These are phyloP conservation scores for Megathymus violae DNA, from an alignment of 1,140 invertebrate species.

Conservation along the genomic window DNA sequence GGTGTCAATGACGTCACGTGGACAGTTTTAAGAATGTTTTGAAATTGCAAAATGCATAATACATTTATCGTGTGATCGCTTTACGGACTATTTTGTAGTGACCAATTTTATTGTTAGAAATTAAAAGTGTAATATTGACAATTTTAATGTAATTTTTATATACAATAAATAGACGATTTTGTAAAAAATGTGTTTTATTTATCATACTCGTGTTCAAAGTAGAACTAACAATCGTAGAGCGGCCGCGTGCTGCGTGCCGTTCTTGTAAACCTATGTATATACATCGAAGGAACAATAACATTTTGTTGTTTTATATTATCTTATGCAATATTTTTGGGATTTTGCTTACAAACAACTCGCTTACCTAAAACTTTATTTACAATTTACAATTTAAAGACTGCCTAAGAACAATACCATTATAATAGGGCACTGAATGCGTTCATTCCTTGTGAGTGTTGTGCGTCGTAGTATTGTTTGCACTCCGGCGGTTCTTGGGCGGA, in stretches of 20 bases:
- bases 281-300: conserved; percentile 35
- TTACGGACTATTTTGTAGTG: conserved; percentile 81
- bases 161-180: conserved; percentile 83
- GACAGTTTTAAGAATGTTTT: conserved; percentile 53
- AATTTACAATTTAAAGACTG: conserved; percentile 56
- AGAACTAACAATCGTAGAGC: conserved; percentile 35
- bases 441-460: conserved; percentile 57
- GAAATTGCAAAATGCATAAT: conserved; percentile 68
- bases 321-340: conserved; percentile 34
- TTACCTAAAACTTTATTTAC: conserved; percentile 49
- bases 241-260: not conserved
- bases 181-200: conserved; percentile 70
- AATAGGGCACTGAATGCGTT: conserved; percentile 67
- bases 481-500: conserved; percentile 51
- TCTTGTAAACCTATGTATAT: conserved; percentile 6
- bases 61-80: conserved; percentile 74
- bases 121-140: conserved; percentile 79
- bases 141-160: conserved; percentile 84
- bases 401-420: conserved; percentile 58
- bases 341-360: conserved; percentile 19
- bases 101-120: conserved; percentile 82
- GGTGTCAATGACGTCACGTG: conserved; percentile 26
- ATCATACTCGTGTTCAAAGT: conserved; percentile 30
- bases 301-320: conserved; percentile 27
- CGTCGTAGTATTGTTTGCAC: conserved; percentile 67